Conservation (phyloP, 1,140 invertebrate genomes). For the Antheraea pernyi region DNA sequence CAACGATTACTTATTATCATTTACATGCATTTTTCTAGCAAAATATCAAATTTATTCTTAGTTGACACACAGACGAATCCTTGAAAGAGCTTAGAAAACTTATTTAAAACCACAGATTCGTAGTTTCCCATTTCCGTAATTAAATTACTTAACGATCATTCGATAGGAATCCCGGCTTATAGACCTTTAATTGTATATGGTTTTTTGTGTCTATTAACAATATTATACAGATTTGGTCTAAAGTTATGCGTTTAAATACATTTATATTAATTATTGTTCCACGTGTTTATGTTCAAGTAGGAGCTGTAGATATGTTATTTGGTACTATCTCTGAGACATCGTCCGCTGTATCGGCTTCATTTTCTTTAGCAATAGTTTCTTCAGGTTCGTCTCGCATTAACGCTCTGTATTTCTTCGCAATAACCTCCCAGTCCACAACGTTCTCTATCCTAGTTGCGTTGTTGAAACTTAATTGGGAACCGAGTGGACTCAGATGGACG, state of each 20-base stretch:
- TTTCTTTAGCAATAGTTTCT: conserved; percentile 78
- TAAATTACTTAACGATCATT: too few species aligned
- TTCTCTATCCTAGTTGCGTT: conserved; percentile 90
- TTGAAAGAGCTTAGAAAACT: too few species aligned
- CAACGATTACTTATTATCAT: too few species aligned
- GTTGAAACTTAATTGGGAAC: conserved; percentile 89
- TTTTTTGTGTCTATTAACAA: too few species aligned
- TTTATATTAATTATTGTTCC: not conserved
- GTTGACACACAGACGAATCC: too few species aligned
- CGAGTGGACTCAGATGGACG: conserved; percentile 88
- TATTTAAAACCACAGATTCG: too few species aligned
- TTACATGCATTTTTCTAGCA: too few species aligned
- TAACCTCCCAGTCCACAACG: conserved; percentile 94
- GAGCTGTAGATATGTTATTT: conserved; percentile 58
- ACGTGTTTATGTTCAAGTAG: conserved; percentile 42
- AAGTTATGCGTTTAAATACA: not conserved
- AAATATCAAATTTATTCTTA: too few species aligned
- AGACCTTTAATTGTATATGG: too few species aligned
- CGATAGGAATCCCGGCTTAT: too few species aligned
- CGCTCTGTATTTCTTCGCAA: conserved; percentile 93
- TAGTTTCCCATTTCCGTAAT: too few species aligned
- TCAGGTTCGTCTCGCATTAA: conserved; percentile 84
- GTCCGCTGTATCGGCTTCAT: conserved; percentile 75
- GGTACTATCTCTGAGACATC: conserved; percentile 67
- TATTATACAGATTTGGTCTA: not conserved